Base-by-base conservation (phyloP, 2,113 vertebrate species). In the Todiramphus chloris region DNA sequence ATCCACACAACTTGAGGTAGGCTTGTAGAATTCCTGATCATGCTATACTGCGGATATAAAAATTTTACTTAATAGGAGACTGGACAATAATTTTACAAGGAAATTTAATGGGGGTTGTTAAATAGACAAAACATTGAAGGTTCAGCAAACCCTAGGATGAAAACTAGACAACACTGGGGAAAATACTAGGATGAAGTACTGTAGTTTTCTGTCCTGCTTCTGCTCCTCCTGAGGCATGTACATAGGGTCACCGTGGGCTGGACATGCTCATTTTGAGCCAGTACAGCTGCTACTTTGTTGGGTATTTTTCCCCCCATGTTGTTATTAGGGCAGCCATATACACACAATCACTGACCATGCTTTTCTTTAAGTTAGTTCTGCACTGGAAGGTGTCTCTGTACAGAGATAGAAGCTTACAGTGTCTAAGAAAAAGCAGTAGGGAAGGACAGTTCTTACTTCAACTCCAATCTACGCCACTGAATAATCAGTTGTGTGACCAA, bases 391-490 rank as follows among this genome's bases (percentile, higher is more conserved):
- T n/a, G 53, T 39, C 18, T 66, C 39, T 0, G 0, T 30, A 35
- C 3, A 5, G 28, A 88, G 63, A 77, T 0, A 2, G 25, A 48
- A 89, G 55, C 25, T 60, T 35, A 64, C 4, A 46, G 24, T 18
- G 27, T 46, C 39, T 58, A 75, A 72, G 35, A 51, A 62, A 94
- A 64, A 84, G 75, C 68, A 86, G 12, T 17, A 90, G 6, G 10
- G 27, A 90, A 84, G 19, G 11, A 62, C 28, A 64, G 5, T 39
- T 83, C 98, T 97, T 98, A 99, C 99, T 98, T 99, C 48, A 99
- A 88, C 94, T 99, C 99, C 89, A 99, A 53, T 97, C 98, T 99
- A 76, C 99, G 99, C 99, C 99, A 99, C 95, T 99, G 98, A 95
- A 99, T 99, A 64, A 99, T 99, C 94, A 99, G 97, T 58, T 99